Evolutionary conservation across 1,140 invertebrate species (phyloP).

Genomic region (Leptinotarsa texana): DNA sequence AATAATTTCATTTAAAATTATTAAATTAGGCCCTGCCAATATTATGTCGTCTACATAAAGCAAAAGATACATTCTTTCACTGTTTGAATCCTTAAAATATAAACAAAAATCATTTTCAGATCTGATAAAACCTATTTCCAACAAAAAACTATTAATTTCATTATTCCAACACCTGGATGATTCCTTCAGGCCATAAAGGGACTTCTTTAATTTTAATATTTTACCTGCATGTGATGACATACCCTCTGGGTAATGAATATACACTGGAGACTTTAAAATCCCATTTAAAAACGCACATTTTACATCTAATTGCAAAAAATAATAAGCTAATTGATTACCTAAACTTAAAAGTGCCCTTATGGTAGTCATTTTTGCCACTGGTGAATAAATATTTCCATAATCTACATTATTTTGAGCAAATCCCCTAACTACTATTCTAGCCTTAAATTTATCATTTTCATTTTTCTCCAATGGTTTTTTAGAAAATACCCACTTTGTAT

Average conservation of each 20-base stretch:
- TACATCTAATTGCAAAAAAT: constrained; percentile 17
- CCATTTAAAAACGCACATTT: constrained; percentile 11
- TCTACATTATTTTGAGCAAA: constrained; percentile 29
- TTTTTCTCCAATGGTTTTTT: constrained; percentile 36
- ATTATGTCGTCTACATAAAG: constrained; percentile 38
- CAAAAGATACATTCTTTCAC: constrained; percentile 30
- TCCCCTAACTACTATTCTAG: constrained; percentile 53
- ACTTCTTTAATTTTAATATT: too few species aligned
- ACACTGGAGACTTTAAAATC: background rate
- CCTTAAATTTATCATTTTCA: constrained; percentile 49
- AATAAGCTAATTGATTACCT: constrained; percentile 13
- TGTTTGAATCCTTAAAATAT: constrained; percentile 17
- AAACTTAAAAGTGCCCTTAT: constrained; percentile 19
- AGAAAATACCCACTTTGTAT: constrained; percentile 54
- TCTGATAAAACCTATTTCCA: constrained; percentile 24
- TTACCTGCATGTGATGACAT: too few species aligned
- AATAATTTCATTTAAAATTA: constrained; percentile 16
- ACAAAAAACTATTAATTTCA: constrained; percentile 19
- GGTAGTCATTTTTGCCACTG: constrained; percentile 17
- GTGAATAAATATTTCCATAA: constrained; percentile 28
- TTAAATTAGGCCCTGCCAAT: constrained; percentile 23
- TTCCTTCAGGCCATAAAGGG: too few species aligned
- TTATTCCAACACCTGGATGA: too few species aligned
- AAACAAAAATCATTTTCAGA: constrained; percentile 27
- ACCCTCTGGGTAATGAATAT: too few species aligned